A percentile compares a stretch with the other conserved stretches of the same genome.
Evolutionary conservation across 2,888 invertebrate species (phyloP).

Genomic region (Dicyrtoma fusca): DNA sequence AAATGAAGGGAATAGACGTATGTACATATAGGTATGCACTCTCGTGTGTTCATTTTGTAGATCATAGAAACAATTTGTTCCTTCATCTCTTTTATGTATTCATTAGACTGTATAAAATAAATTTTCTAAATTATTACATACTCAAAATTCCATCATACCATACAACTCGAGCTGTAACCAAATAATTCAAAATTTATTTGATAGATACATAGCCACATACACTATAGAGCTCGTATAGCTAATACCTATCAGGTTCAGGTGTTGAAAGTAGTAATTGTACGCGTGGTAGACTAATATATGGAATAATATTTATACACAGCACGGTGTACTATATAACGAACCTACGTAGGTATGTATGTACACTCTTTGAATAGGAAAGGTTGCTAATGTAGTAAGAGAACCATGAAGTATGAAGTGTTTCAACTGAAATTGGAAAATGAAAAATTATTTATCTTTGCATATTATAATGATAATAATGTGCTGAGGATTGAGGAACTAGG

Average conservation of each 20-base stretch:
- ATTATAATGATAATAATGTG: conserved; percentile 18
- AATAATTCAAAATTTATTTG: too few relatives aligned
- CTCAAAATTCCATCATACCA: conserved; percentile 20
- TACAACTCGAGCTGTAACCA: too few relatives aligned
- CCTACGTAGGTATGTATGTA: background rate
- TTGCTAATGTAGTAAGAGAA: background rate
- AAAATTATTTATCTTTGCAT: conserved; percentile 23
- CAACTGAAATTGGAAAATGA: conserved; percentile 27
- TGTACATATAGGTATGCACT: background rate
- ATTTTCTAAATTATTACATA: conserved; percentile 19
- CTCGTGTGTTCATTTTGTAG: too few relatives aligned
- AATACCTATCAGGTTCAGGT: too few relatives aligned
- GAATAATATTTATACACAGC: too few relatives aligned
- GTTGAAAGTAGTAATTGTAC: too few relatives aligned
- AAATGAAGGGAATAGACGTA: background rate
- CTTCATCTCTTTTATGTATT: conserved; percentile 3
- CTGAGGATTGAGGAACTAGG: conserved; percentile 14
- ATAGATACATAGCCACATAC: too few relatives aligned
- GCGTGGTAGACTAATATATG: too few relatives aligned
- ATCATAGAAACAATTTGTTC: too few relatives aligned
- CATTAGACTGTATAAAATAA: conserved; percentile 11
- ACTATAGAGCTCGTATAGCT: too few relatives aligned
- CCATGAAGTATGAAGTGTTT: conserved; percentile 9
- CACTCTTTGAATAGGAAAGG: background rate
- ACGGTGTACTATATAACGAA: too few relatives aligned